phyloP scores from a whole-genome alignment of 2,113 vertebrate species.

The Hippoglossus stenolepis region DNA sequence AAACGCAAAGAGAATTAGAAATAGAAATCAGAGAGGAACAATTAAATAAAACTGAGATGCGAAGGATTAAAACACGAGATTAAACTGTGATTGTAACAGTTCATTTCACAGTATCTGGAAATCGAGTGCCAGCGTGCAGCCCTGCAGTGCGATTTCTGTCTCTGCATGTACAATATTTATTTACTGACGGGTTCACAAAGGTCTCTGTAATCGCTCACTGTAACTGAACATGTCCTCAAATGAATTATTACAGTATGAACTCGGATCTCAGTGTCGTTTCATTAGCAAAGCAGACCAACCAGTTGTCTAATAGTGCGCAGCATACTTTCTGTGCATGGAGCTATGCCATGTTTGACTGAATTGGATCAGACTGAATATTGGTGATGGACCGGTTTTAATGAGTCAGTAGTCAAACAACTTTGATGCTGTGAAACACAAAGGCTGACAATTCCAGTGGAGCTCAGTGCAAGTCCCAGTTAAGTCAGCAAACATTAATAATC shows the following conservation, averaged over 20 bases:
- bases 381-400: conserved; percentile 44
- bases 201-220: background rate
- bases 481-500: conserved; percentile 70
- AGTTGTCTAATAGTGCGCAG: background rate
- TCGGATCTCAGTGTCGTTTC: conserved; percentile 9
- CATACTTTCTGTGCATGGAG: background rate
- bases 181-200: conserved; percentile 17
- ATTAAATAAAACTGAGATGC: no score
- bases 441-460: conserved; percentile 55
- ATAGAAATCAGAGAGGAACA: no score
- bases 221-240: background rate
- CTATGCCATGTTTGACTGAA: background rate
- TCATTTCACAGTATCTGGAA: background rate
- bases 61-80: no score
- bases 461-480: conserved; percentile 70
- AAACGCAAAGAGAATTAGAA: no score
- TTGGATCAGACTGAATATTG: conserved; percentile 2
- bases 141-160: conserved; percentile 1
- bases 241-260: conserved; percentile 7
- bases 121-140: background rate
- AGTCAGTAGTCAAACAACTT: conserved; percentile 42
- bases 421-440: conserved; percentile 52
- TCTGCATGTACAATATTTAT: conserved; percentile 4
- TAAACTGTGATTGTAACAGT: background rate
- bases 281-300: background rate